phyloP scores from a whole-genome alignment of 2,888 invertebrate species.

The Halocaridina rubra region DNA sequence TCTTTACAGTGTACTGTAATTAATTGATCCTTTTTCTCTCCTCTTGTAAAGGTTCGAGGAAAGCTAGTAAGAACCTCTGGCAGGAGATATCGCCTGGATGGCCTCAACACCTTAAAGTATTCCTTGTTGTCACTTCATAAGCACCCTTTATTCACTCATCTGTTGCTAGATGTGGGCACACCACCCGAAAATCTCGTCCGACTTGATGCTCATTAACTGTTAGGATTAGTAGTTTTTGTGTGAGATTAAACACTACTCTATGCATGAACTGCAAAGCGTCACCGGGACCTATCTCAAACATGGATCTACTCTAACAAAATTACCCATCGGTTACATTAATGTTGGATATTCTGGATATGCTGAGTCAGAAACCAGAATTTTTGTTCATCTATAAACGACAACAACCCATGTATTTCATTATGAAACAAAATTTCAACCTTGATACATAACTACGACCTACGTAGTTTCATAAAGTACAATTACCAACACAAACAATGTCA shows the following conservation, averaged over 20 bases:
- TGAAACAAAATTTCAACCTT: no score
- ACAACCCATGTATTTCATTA: no score
- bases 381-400: no score
- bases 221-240: not conserved
- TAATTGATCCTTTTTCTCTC: no score
- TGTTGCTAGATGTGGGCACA: slow-evolving; percentile 70
- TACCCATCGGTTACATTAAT: no score
- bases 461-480: no score
- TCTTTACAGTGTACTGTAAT: no score
- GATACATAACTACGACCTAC: no score
- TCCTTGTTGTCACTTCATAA: slow-evolving; percentile 66
- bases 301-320: no score
- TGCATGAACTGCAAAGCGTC: not conserved
- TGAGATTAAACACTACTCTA: not conserved
- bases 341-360: no score
- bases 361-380: no score
- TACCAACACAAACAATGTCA: no score
- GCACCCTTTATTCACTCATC: slow-evolving; percentile 69
- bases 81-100: slow-evolving; percentile 68
- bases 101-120: slow-evolving; percentile 70
- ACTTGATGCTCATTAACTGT: slow-evolving; percentile 2
- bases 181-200: slow-evolving; percentile 65
- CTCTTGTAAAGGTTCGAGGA: slow-evolving; percentile 64
- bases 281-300: not conserved
- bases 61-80: slow-evolving; percentile 67